These are phyloP conservation scores for Proteles cristata DNA, from an alignment of 2,113 vertebrate genomes.

Conservation along the genomic window DNA sequence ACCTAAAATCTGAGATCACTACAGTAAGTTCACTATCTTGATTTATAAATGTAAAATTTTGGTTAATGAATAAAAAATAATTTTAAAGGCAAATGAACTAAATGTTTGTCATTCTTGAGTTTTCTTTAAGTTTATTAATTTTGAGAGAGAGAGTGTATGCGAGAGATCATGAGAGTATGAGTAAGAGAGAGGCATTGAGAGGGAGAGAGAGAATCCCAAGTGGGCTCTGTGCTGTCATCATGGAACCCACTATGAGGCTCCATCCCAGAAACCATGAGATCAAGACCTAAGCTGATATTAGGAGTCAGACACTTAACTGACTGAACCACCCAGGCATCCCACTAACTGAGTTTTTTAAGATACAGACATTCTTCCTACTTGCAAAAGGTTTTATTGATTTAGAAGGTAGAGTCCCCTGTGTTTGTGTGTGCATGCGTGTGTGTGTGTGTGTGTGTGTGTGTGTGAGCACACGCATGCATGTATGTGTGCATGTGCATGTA, in stretches of 20 bases:
- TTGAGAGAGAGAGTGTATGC: too few species aligned
- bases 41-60: conserved; percentile 20
- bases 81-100: neutral
- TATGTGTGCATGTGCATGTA: neutral
- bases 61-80: conserved; percentile 23
- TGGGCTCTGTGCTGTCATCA: too few species aligned
- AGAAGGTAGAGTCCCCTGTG: neutral
- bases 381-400: neutral
- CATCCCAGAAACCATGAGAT: too few species aligned
- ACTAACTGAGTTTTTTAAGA: neutral
- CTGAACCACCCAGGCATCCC: too few species aligned
- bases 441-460: neutral
- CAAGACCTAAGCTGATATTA: too few species aligned
- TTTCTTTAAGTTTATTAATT: too few species aligned
- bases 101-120: neutral
- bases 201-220: too few species aligned
- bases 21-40: neutral
- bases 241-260: too few species aligned
- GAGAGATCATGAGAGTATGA: too few species aligned
- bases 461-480: neutral
- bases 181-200: too few species aligned
- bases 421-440: neutral
- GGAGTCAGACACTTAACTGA: too few species aligned
- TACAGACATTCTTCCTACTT: neutral
- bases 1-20: neutral